phyloP scores from a whole-genome alignment of 2,113 vertebrate species.

The Odobenus rosmarus region DNA sequence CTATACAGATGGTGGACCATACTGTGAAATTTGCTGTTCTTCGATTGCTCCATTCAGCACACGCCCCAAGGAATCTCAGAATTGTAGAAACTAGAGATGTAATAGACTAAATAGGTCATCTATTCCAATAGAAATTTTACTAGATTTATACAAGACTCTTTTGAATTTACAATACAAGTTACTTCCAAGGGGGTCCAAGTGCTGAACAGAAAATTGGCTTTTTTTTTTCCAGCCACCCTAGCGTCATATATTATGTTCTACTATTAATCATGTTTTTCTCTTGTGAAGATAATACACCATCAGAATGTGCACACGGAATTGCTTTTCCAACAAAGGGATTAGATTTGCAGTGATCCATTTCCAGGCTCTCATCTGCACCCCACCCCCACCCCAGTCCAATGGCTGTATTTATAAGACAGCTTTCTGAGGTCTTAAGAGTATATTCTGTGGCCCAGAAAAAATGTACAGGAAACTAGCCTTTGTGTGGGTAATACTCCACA shows the following conservation, averaged over 20 bases:
- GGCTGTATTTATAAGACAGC: background rate
- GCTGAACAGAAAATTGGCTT: slow-evolving; percentile 65
- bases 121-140: slow-evolving; percentile 76
- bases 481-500: background rate
- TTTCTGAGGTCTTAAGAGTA: background rate
- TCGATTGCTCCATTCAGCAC: slow-evolving; percentile 74
- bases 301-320: slow-evolving; percentile 14
- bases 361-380: background rate
- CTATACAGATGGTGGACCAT: slow-evolving; percentile 78
- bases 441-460: background rate
- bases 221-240: slow-evolving; percentile 44
- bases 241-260: slow-evolving; percentile 57
- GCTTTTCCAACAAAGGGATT: slow-evolving; percentile 53
- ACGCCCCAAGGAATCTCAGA: slow-evolving; percentile 76
- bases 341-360: slow-evolving; percentile 38
- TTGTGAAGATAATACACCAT: slow-evolving; percentile 63
- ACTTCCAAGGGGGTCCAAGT: slow-evolving; percentile 67
- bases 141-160: slow-evolving; percentile 70
- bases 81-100: slow-evolving; percentile 69
- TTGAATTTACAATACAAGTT: slow-evolving; percentile 75
- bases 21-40: slow-evolving; percentile 79
- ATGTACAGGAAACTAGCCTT: background rate
- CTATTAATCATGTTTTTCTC: slow-evolving; percentile 68
- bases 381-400: background rate
- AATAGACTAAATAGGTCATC: slow-evolving; percentile 79